These are phyloP conservation scores for Gouania willdenowi DNA, from an alignment of 2,797 vertebrate genomes.

Conservation along the genomic window DNA sequence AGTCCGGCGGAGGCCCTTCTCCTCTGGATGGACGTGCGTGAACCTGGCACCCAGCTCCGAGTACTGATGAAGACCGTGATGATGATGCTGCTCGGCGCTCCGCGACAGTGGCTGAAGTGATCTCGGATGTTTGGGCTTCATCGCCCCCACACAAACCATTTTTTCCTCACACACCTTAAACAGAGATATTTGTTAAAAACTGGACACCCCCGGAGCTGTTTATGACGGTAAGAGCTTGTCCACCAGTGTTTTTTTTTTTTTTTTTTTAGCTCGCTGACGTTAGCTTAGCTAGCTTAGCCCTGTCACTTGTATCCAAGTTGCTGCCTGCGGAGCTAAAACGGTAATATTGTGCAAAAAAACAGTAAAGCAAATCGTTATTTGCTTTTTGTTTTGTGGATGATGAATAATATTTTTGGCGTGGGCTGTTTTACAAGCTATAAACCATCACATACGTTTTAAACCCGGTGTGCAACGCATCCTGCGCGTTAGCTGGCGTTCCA, in stretches of 20 bases:
- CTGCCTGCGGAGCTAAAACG: slow-evolving; percentile 8
- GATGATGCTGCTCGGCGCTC: slow-evolving; percentile 59
- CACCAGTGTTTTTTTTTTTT: background rate
- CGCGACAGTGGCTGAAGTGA: slow-evolving; percentile 69
- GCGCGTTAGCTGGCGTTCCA: too few species aligned
- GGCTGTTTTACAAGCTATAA: too few species aligned
- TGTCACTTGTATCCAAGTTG: slow-evolving; percentile 68
- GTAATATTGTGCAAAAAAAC: slow-evolving; percentile 6
- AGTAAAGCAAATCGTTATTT: too few species aligned
- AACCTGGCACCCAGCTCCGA: slow-evolving; percentile 55
- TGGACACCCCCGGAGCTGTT: slow-evolving; percentile 79
- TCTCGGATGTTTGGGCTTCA: slow-evolving; percentile 66
- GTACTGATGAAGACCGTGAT: slow-evolving; percentile 58
- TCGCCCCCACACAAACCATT: slow-evolving; percentile 52
- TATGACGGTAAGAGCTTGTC: slow-evolving; percentile 77
- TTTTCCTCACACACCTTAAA: slow-evolving; percentile 48
- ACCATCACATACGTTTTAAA: too few species aligned
- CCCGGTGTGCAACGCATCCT: too few species aligned
- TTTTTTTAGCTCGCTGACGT: slow-evolving; percentile 36
- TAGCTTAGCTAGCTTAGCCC: slow-evolving; percentile 58
- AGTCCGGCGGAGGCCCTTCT: slow-evolving; percentile 74
- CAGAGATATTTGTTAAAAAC: slow-evolving; percentile 71
- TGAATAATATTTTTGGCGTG: too few species aligned
- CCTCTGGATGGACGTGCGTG: slow-evolving; percentile 66
- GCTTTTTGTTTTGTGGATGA: too few species aligned